A percentile compares a stretch with the other conserved stretches of the same genome.
Evolutionary conservation across 2,888 invertebrate species (phyloP).

Genomic region (Ectemnius cavifrons): DNA sequence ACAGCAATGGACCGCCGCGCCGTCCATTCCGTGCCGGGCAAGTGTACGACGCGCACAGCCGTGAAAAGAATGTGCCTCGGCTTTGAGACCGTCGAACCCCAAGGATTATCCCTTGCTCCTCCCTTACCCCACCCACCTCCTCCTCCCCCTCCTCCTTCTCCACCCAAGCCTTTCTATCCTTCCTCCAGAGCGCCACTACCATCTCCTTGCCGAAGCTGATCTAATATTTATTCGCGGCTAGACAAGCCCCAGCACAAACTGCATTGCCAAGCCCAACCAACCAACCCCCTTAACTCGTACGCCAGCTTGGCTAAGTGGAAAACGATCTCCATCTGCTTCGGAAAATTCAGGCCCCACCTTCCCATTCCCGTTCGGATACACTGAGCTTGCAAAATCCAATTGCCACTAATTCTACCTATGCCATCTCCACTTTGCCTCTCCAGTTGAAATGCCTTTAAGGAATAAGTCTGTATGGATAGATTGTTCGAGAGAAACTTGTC

Average conservation of each 20-base stretch:
- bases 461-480: no score
- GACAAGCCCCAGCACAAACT: slow-evolving; percentile 28
- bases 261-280: slow-evolving; percentile 8
- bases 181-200: slow-evolving; percentile 20
- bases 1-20: slow-evolving; percentile 46
- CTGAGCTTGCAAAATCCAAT: no score
- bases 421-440: no score
- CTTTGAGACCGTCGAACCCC: slow-evolving; percentile 50
- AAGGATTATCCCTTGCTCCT: slow-evolving; percentile 36
- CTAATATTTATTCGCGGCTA: slow-evolving; percentile 44
- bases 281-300: background rate
- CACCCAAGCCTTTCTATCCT: slow-evolving; percentile 1
- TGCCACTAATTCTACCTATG: no score
- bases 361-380: no score
- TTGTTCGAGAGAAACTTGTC: no score
- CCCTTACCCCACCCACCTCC: background rate
- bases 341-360: background rate
- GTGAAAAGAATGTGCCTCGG: slow-evolving; percentile 38
- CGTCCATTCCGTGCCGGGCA: slow-evolving; percentile 16
- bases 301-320: background rate
- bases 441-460: no score
- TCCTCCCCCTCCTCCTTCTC: no score
- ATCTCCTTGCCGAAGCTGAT: slow-evolving; percentile 27
- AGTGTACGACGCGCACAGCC: slow-evolving; percentile 40
- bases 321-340: background rate